Percentiles rank a stretch among this genome's conserved stretches.
phyloP scores from a whole-genome alignment of 2,888 invertebrate genomes.

The Cryptus armator region DNA sequence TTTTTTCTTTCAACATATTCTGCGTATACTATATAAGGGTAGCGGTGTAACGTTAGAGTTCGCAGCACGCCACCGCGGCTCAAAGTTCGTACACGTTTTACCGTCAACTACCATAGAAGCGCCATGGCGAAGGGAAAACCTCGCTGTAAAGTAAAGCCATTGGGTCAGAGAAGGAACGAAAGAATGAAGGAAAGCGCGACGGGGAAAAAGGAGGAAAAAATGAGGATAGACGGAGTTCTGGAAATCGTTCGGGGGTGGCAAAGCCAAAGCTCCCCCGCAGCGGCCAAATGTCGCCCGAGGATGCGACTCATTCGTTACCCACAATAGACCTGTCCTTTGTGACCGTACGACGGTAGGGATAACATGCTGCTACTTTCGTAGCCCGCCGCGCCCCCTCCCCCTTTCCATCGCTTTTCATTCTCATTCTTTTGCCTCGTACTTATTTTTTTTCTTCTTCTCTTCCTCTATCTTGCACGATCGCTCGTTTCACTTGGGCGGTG shows the following conservation, averaged over 20 bases:
- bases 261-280: slow-evolving; percentile 55
- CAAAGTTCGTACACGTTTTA: slow-evolving; percentile 26
- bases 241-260: slow-evolving; percentile 61
- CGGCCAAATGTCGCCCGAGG: slow-evolving; percentile 64
- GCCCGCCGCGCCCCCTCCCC: slow-evolving; percentile 19
- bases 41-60: slow-evolving; percentile 4
- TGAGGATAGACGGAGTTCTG: slow-evolving; percentile 21
- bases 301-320: slow-evolving; percentile 64
- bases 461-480: slow-evolving; percentile 2
- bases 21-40: background rate
- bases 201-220: slow-evolving; percentile 6
- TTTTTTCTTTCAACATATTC: slow-evolving; percentile 6
- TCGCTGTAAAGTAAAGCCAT: background rate
- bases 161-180: slow-evolving; percentile 14
- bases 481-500: slow-evolving; percentile 34
- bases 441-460: background rate
- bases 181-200: background rate
- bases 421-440: background rate
- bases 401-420: slow-evolving; percentile 30
- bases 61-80: background rate
- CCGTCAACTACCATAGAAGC: slow-evolving; percentile 12
- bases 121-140: slow-evolving; percentile 4
- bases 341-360: slow-evolving; percentile 31
- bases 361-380: slow-evolving; percentile 59
- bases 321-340: slow-evolving; percentile 63